Base-by-base conservation (phyloP, 2,888 invertebrate species). In the Ophion obscuratus region DNA sequence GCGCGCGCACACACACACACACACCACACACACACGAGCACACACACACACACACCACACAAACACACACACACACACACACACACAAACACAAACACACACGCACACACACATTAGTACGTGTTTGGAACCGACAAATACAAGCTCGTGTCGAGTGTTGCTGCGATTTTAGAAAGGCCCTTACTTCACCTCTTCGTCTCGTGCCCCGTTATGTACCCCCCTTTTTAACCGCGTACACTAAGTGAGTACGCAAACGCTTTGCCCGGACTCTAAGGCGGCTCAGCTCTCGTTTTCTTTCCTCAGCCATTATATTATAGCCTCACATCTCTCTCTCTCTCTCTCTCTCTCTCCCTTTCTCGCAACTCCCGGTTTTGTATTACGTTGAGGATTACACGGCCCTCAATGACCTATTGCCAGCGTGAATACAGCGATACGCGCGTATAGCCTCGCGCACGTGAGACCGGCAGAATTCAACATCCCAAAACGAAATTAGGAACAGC, bases 121-220 rank as follows among this genome's bases (percentile, higher is more conserved):
- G 44, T 71, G 71, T 71, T 73, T 67, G 31, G 3, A 57, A 53
- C 67, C 70, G 59, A 82, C 83, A 80, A 84, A 85, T 87, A 85
- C 80, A 81, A 81, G 84, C 87, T 87, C 82, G 84, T 83, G 81
- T 88, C 89, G 84, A 87, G 79, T 88, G 87, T 91, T 91, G 90
- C 89, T 88, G 90, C 89, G 90, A 92, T 92, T 92, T 92, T 92
- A 92, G 92, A 92, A 92, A 92, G 92, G 92, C 92, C 89, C 89
- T 87, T 87, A 68, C 84, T 85, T 77, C 82, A 62, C 68, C 83
- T 80, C 67, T 82, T 75, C 62, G 61, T n/a, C 64, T 53, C 47
- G 66, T 68, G 73, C 62, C 27, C 75, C 67, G 31, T 76, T 62
- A 53, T 61, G 64, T 71, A 20, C 67, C 24, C 73, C 10, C 57